Evolutionary conservation across 2,797 vertebrate genomes (phyloP).

Genomic region (Argyrosomus regius): DNA sequence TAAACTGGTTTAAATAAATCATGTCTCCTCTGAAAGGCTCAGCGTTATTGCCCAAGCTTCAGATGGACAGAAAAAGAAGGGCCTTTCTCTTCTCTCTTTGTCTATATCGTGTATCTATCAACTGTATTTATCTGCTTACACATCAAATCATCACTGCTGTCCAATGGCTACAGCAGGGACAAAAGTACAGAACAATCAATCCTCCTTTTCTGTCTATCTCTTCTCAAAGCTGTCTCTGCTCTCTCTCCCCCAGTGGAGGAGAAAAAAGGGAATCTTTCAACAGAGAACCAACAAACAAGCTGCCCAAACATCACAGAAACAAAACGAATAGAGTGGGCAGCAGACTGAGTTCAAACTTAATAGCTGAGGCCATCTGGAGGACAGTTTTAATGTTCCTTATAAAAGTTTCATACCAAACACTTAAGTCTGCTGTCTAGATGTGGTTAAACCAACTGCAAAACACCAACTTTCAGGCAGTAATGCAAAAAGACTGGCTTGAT

Average conservation of each 20-base stretch:
- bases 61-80: constrained; percentile 13
- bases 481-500: constrained; percentile 34
- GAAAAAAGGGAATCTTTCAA: constrained; percentile 14
- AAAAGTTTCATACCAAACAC: constrained; percentile 55
- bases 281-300: constrained; percentile 14
- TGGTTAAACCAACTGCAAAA: constrained; percentile 36
- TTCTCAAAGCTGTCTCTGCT: not conserved
- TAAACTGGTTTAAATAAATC: constrained; percentile 77
- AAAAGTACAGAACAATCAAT: not conserved
- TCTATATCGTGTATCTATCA: constrained; percentile 1
- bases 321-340: constrained; percentile 24
- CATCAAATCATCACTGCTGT: constrained; percentile 16
- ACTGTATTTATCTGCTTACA: constrained; percentile 6
- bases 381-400: constrained; percentile 50
- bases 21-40: constrained; percentile 70
- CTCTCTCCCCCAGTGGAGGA: constrained; percentile 22
- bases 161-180: not conserved
- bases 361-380: constrained; percentile 32
- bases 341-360: constrained; percentile 37
- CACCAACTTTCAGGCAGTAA: constrained; percentile 26
- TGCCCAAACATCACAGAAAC: constrained; percentile 25
- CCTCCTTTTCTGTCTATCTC: not conserved
- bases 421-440: constrained; percentile 29
- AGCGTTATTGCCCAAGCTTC: constrained; percentile 32
- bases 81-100: not conserved